Conservation (phyloP, 2,888 invertebrate species). For the Hyles lineata region DNA sequence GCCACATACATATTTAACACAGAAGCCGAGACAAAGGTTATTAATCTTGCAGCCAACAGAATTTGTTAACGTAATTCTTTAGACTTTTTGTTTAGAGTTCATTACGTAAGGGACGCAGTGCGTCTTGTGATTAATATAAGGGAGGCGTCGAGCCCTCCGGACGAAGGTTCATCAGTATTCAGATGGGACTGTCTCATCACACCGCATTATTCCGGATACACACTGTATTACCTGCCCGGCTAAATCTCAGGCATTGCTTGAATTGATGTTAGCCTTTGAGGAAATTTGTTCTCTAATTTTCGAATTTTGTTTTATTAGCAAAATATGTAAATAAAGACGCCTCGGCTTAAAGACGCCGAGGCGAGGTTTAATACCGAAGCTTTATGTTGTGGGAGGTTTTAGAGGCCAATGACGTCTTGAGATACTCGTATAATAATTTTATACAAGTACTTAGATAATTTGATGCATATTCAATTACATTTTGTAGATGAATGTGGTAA, state of each 20-base stretch:
- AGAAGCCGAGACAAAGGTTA: conserved; percentile 11
- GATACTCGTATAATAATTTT: background rate
- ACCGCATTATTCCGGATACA: conserved; percentile 53
- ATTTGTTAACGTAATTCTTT: conserved; percentile 25
- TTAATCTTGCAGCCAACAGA: conserved; percentile 21
- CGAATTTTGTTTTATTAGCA: conserved; percentile 11
- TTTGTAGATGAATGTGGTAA: background rate
- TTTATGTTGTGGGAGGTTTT: background rate
- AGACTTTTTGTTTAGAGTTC: conserved; percentile 25
- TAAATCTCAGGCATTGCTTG: conserved; percentile 48
- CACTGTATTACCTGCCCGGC: conserved; percentile 47
- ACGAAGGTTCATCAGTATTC: conserved; percentile 70
- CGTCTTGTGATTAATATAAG: conserved; percentile 57
- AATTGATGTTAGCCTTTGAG: conserved; percentile 26
- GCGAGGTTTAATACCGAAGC: background rate
- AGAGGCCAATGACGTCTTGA: background rate
- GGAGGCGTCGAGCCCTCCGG: conserved; percentile 40
- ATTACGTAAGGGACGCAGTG: conserved; percentile 52
- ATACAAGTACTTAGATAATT: no score
- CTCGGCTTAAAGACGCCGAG: background rate
- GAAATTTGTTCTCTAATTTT: conserved; percentile 13
- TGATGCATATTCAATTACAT: no score
- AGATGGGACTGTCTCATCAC: conserved; percentile 61
- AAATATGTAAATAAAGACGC: background rate
- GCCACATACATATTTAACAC: conserved; percentile 8